Base-by-base conservation (phyloP, 2,888 invertebrate genomes). In the Machimus atricapillus region DNA sequence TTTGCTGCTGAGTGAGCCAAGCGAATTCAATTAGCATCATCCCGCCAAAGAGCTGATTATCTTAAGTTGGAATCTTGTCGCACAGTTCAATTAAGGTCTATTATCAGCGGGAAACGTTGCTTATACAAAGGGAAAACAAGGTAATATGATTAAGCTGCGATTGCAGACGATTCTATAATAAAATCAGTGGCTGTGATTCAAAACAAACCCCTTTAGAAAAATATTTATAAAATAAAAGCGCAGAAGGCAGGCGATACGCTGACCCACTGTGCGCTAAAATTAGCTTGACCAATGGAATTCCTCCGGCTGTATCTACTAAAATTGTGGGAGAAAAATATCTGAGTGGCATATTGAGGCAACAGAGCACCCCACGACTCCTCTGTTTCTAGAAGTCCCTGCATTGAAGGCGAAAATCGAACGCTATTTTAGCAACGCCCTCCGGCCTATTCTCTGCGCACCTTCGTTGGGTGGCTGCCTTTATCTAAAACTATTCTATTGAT, bases 401-500 rank as follows among this genome's bases (percentile, higher is more conserved):
- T n/a, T 46, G 23, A 9, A 8, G 27, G 23, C 66, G 27, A 23
- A 66, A 66, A 66, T 66, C 19, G 27, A 66, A 66, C 27, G 12
- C 66, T 66, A 27, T 58, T 58, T n/a, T 7, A 19, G 27, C 66
- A 27, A 8, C 23, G 12, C 58, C 58, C 19, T 1, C 0, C 27
- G 7, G 0, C 52, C n/a, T 16, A 7, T 6, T 40, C 16, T 52
- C 12, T 46, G 43, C 23, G 66, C 23, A 66, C 66, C 19, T 66
- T 66, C n/a, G 7, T 40, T 2, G 40, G 12, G 40, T 40, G 52
- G n/a, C 52, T 6, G 40, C 2, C 12, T 14, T 23, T 27, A 46
- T 79, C 27, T 79, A 79, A 79, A 79, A 79, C 52, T 52, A 79
- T 52, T 43, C 23, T 79, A 79, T 52, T 52, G 79, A 79, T 52